These are phyloP conservation scores for Peromyscus aztecus DNA, from an alignment of 2,797 vertebrate genomes.

Conservation along the genomic window DNA sequence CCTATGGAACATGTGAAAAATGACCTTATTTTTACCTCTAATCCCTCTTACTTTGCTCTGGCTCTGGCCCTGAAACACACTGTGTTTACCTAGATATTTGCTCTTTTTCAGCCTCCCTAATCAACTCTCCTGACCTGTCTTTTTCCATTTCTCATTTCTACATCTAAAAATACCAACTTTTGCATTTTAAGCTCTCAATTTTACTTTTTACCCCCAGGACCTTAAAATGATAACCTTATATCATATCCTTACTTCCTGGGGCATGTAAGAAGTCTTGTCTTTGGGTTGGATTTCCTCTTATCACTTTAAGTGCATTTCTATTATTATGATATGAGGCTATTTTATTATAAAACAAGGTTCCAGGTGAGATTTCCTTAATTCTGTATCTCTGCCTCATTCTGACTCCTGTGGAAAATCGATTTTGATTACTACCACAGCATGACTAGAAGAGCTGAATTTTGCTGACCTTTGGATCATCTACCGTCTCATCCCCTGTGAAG, in stretches of 20 bases:
- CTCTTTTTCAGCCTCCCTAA: slow-evolving; percentile 64
- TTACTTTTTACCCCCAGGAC: slow-evolving; percentile 40
- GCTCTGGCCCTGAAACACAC: slow-evolving; percentile 20
- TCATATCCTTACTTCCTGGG: neutral
- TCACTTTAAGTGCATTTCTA: slow-evolving; percentile 40
- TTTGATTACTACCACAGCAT: neutral
- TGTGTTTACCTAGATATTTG: slow-evolving; percentile 63
- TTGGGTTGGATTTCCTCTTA: neutral
- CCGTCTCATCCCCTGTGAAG: neutral
- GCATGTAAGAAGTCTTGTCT: neutral
- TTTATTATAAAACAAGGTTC: slow-evolving; percentile 25
- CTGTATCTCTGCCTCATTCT: slow-evolving; percentile 6
- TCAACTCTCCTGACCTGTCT: slow-evolving; percentile 28
- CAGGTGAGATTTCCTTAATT: slow-evolving; percentile 15
- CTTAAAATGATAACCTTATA: slow-evolving; percentile 63
- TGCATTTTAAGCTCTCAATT: slow-evolving; percentile 41
- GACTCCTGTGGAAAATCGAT: slow-evolving; percentile 16
- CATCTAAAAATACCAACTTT: slow-evolving; percentile 59
- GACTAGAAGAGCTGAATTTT: neutral
- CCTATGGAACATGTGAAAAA: neutral
- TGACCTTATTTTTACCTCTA: neutral
- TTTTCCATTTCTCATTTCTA: slow-evolving; percentile 67
- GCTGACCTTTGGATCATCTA: neutral
- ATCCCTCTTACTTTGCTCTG: neutral
- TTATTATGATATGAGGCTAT: slow-evolving; percentile 21